These are phyloP conservation scores for Aphelinus atriplicis DNA, from an alignment of 1,140 invertebrate genomes.

Conservation along the genomic window DNA sequence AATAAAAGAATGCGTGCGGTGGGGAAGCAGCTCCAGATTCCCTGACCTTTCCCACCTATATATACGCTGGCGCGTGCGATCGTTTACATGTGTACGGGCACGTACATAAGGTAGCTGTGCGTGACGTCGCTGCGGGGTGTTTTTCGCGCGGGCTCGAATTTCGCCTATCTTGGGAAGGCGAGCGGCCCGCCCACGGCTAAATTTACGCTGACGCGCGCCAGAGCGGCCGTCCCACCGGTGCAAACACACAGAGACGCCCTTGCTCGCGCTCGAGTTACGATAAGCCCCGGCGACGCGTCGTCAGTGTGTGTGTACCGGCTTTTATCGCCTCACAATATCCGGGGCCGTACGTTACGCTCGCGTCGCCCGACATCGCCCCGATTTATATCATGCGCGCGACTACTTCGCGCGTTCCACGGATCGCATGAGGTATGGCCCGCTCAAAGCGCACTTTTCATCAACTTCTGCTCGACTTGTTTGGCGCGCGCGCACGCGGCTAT, in stretches of 20 bases:
- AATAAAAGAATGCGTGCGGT: too few relatives aligned
- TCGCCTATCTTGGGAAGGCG: conserved; percentile 17
- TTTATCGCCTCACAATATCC: too few relatives aligned
- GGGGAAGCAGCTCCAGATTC: not conserved
- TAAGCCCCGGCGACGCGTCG: not conserved
- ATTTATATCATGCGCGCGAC: too few relatives aligned
- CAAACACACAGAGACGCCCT: not conserved
- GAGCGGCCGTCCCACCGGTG: not conserved
- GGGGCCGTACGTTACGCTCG: too few relatives aligned
- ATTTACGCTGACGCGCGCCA: conserved; percentile 8
- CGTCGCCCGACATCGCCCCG: too few relatives aligned
- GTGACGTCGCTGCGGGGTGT: not conserved
- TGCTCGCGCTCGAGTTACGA: conserved; percentile 7
- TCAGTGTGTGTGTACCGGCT: too few relatives aligned
- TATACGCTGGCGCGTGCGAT: conserved; percentile 1
- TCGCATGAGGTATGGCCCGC: too few relatives aligned
- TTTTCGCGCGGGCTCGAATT: conserved; percentile 15
- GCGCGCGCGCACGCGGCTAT: too few relatives aligned
- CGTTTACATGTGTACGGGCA: not conserved
- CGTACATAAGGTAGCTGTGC: too few relatives aligned
- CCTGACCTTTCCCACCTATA: not conserved
- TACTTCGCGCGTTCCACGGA: too few relatives aligned
- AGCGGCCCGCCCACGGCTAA: conserved; percentile 18
- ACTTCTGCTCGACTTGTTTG: too few relatives aligned
- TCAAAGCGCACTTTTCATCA: too few relatives aligned